Evolutionary conservation across 2,113 vertebrate species (phyloP).

Genomic region (Chunga burmeisteri): DNA sequence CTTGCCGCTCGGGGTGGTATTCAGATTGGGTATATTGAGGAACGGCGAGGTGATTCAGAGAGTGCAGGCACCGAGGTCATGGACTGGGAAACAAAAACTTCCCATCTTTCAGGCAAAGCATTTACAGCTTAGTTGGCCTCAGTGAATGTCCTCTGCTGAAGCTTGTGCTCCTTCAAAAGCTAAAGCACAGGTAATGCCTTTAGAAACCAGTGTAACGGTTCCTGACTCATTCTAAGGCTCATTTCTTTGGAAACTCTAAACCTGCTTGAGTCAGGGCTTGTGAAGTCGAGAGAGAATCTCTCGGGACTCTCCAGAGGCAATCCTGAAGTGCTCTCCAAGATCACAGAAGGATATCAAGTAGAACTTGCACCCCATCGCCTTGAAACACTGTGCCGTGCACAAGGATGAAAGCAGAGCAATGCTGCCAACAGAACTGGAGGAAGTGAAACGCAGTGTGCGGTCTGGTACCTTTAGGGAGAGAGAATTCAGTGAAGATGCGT

Average conservation of each 20-base stretch:
- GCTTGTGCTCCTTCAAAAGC: not conserved
- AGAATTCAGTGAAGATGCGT: not conserved
- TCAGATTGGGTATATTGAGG: not conserved
- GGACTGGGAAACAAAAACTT: not conserved
- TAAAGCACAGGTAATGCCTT: not conserved
- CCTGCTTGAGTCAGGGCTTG: not conserved
- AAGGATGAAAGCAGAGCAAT: not conserved
- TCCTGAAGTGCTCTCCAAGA: not conserved
- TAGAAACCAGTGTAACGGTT: not conserved
- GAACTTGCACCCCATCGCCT: not conserved
- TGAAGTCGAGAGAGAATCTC: not conserved
- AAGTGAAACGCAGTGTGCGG: not conserved
- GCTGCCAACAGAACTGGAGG: not conserved
- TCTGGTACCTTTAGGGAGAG: not conserved
- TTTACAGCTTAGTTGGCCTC: not conserved
- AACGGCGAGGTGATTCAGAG: not conserved
- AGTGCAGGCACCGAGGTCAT: not conserved
- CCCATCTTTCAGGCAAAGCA: not conserved
- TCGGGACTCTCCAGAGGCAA: not conserved
- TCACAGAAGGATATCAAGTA: not conserved
- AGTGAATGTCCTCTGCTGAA: not conserved
- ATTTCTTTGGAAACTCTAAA: not conserved
- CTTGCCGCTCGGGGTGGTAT: fast-evolving
- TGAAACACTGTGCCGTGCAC: not conserved
- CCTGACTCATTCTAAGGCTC: not conserved